These are phyloP conservation scores for Poecile atricapillus DNA, from an alignment of 2,113 vertebrate genomes.

Conservation along the genomic window DNA sequence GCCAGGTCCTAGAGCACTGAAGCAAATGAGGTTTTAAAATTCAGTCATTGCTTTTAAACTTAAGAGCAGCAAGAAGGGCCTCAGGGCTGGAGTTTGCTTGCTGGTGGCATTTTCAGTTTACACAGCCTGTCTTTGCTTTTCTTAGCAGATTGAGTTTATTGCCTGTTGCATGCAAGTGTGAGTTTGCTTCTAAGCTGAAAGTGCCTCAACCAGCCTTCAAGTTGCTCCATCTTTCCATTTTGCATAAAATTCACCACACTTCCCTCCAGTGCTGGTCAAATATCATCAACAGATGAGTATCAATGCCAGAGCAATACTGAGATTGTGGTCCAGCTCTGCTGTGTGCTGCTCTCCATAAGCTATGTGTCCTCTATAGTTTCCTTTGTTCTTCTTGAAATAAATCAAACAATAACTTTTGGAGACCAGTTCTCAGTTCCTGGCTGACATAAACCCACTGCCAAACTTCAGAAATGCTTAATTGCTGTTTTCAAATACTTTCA, in stretches of 20 bases:
- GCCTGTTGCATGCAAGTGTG: neutral
- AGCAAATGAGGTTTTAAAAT: neutral
- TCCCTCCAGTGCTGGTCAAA: neutral
- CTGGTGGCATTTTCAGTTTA: neutral
- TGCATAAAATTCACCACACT: neutral
- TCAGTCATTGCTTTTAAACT: neutral
- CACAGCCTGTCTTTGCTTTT: neutral
- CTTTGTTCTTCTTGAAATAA: neutral
- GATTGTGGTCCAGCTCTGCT: neutral
- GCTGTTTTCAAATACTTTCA: neutral
- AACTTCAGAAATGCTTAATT: neutral
- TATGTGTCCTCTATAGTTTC: neutral
- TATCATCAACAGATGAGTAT: neutral
- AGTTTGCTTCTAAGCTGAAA: neutral
- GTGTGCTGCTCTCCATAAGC: neutral
- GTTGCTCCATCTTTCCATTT: neutral
- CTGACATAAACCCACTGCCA: neutral
- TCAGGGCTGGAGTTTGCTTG: neutral
- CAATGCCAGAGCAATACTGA: neutral
- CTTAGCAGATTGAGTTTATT: neutral
- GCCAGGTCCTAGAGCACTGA: neutral
- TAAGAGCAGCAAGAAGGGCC: neutral
- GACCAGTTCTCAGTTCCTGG: neutral
- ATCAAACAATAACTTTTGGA: neutral
- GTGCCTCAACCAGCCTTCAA: neutral